Evolutionary conservation across 2,797 vertebrate genomes (phyloP).

Genomic region (Allobates femoralis): DNA sequence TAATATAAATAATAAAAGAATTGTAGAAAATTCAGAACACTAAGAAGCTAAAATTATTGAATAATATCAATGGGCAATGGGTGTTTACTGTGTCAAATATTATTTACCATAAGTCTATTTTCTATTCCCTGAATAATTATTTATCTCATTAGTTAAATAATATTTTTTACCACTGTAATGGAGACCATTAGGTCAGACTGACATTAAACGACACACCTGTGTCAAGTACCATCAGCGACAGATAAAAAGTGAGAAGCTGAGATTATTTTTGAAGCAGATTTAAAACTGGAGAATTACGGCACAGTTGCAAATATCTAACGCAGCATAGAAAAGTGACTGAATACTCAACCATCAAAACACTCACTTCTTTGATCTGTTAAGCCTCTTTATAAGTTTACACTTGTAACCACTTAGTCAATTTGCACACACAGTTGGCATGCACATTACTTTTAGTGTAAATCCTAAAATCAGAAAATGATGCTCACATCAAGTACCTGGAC

Average conservation of each 20-base stretch:
- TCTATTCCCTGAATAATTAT: not conserved
- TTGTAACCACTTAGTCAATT: conserved; percentile 23
- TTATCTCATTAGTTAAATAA: not conserved
- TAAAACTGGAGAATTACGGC: not conserved
- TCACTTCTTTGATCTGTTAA: not conserved
- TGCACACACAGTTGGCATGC: conserved; percentile 7
- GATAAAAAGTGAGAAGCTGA: not conserved
- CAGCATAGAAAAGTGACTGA: not conserved
- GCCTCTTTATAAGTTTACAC: not conserved
- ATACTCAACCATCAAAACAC: not conserved
- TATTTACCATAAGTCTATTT: not conserved
- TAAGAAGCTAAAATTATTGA: not conserved
- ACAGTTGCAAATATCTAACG: not conserved
- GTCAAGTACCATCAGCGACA: not conserved
- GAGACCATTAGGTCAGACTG: not conserved
- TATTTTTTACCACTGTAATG: not conserved
- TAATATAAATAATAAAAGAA: not conserved
- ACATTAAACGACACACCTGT: not conserved
- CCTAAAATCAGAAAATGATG: conserved; percentile 46
- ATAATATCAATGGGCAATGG: not conserved
- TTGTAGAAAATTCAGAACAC: not conserved
- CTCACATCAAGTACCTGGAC: conserved; percentile 2
- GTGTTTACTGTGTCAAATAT: not conserved
- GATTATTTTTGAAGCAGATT: not conserved
- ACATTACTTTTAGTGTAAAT: conserved; percentile 29